Percentiles rank a stretch among this genome's conserved stretches.
Evolutionary conservation across 1,140 invertebrate species (phyloP).

Genomic region (Drosophila tristis): DNA sequence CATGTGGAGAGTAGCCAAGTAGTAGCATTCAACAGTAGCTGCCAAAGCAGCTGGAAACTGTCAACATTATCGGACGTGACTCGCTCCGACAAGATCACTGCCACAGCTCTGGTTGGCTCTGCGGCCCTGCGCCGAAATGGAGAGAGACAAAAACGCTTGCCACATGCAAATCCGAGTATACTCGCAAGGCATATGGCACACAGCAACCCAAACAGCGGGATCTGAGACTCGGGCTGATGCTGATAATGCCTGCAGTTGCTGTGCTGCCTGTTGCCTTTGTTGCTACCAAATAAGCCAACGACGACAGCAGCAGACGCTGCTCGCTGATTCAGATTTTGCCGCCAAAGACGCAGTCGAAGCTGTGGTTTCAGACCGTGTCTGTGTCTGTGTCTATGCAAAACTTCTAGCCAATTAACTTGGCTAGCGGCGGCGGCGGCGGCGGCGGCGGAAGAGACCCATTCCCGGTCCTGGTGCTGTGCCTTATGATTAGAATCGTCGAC

Average conservation of each 20-base stretch:
- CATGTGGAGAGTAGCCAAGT: constrained; percentile 8
- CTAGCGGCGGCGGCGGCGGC: constrained; percentile 30
- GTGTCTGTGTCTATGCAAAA: constrained; percentile 69
- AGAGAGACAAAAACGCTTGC: constrained; percentile 29
- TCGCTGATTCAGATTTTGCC: constrained; percentile 56
- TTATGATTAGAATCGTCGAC: constrained; percentile 80
- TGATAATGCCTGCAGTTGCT: constrained; percentile 56
- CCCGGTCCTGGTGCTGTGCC: constrained; percentile 61
- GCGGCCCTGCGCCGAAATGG: constrained; percentile 28
- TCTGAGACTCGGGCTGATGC: constrained; percentile 51
- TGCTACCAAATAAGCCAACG: constrained; percentile 64
- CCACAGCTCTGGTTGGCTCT: constrained; percentile 33
- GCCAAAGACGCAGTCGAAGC: constrained; percentile 52
- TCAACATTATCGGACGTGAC: constrained; percentile 76
- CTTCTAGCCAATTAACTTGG: constrained; percentile 80
- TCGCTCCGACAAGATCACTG: constrained; percentile 74
- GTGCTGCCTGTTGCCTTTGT: constrained; percentile 13
- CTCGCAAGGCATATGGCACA: constrained; percentile 39
- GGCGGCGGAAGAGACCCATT: neutral
- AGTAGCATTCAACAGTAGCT: constrained; percentile 60
- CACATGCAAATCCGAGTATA: constrained; percentile 53
- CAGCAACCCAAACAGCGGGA: constrained; percentile 41
- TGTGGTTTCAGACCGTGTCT: constrained; percentile 32
- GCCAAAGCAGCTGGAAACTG: constrained; percentile 63
- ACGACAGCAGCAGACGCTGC: constrained; percentile 34